Evolutionary conservation across 2,797 vertebrate species (phyloP), one percentile per base, ranked within the genome.

Genomic region (Novumbra hubbsi): DNA sequence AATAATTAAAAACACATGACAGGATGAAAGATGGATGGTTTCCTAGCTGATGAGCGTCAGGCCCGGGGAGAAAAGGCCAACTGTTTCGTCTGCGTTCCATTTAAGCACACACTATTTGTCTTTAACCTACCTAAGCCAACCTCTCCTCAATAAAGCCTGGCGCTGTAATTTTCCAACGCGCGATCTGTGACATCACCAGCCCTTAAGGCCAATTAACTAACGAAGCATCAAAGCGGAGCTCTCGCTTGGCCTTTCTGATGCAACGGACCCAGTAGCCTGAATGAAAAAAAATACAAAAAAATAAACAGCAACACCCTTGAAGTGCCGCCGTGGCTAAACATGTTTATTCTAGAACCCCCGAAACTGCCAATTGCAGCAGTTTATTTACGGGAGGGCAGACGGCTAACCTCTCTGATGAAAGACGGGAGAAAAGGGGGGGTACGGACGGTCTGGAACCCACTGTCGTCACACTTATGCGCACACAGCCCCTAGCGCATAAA

Each of bases 171-270:
- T 64, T 17, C 62, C 62, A 32, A 64, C 15, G 17, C 32, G 27
- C 24, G 15, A 64, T 27, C 62, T 28, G 15, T 64, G 14, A 62
- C 27, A 62, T 30, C 60, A 62, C 60, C 60, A 63, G 60, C 60
- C 60, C 60, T 63, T 14, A 63, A 63, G 60, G 60, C 14, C 60
- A 30, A 30, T 63, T 63, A 63, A 63, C 24, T 24, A 64, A 30
- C 7, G 16, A 30, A 19, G 62, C 27, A 64, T 5, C 15, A 64
- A 28, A 64, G 60, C 14, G 60, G 62, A 64, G 62, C 11, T 16
- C 24, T 16, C 5, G 28, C 2, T 30, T 28, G 32, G 28, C 27
- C 24, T 28, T 32, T 28, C 62, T 64, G 62, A 64, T 17, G 62
- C 62, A 32, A 32, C 62, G 24, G 17, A 64, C 12, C 62, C 6